phyloP scores from a whole-genome alignment of 30 jellyfish, hydroid and myxozoan species.

The Turritopsis rubra region DNA sequence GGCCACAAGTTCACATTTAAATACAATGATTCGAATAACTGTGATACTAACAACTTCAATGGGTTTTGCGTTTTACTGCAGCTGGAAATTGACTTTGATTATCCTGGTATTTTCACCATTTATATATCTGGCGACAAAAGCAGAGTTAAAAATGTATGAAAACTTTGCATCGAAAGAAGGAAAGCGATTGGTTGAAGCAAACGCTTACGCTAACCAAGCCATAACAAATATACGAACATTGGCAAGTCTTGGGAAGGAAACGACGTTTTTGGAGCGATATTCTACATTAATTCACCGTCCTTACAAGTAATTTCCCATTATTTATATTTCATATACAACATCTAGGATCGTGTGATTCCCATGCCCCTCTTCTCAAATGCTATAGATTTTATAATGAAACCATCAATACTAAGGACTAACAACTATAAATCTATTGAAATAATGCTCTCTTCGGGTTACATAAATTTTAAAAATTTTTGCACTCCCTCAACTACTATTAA shows the following conservation, averaged over 20 bases:
- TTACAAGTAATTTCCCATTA: slow-evolving; percentile 18
- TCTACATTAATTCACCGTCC: slow-evolving; percentile 39
- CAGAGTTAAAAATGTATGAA: slow-evolving; percentile 56
- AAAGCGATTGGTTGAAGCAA: slow-evolving; percentile 41
- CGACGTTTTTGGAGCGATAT: slow-evolving; percentile 41
- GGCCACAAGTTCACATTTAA: slow-evolving; percentile 83
- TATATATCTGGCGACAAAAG: slow-evolving; percentile 63
- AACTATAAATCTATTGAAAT: too few relatives aligned
- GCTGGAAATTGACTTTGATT: slow-evolving; percentile 62
- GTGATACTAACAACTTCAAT: slow-evolving; percentile 80
- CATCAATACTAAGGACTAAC: too few relatives aligned
- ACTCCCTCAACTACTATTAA: too few relatives aligned
- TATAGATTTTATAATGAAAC: too few relatives aligned
- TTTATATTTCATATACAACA: too few relatives aligned
- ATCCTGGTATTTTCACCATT: slow-evolving; percentile 69
- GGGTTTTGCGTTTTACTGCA: slow-evolving; percentile 53
- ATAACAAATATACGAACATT: slow-evolving; percentile 73
- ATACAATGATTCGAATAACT: slow-evolving; percentile 63
- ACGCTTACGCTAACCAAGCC: slow-evolving; percentile 73
- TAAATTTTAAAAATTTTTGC: too few relatives aligned
- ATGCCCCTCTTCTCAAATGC: neutral
- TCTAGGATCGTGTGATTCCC: too few relatives aligned
- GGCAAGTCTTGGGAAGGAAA: slow-evolving; percentile 74
- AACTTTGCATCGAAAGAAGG: slow-evolving; percentile 76
- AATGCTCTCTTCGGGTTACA: too few relatives aligned